Base-by-base conservation (phyloP, 1,140 invertebrate species). In the Portunus trituberculatus region DNA sequence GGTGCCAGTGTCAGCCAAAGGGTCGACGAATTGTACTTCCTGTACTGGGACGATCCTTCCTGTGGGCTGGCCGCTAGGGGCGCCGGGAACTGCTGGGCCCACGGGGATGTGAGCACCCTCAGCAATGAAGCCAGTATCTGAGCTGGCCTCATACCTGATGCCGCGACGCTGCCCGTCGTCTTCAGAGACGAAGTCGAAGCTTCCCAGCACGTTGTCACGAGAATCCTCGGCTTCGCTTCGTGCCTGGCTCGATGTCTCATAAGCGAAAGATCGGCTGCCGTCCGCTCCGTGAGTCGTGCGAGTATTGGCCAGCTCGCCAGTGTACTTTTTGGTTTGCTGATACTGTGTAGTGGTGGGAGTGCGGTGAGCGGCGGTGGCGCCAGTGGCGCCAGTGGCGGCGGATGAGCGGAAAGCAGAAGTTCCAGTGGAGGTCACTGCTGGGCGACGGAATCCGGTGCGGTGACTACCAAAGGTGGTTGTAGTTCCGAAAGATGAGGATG, bases 81-180 rank as follows among this genome's bases (percentile, higher is more conserved):
- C 96, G 31, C 96, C 96, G 28, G 96, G 96, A 31, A 96, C 96
- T n/a, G 52, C 88, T n/a, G 96, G 96, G 83, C 96, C 96, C 87
- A 96, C 95, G 32, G 96, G 96, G 45, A 96, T 91, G 93, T 96
- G 96, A 25, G 90, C 93, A 29, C 96, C 96, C 89, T 96, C 95
- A 31, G 96, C 95, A 67, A 96, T 96, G 82, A 96, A 96, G 25
- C 96, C 96, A 48, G 95, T 96, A n/a, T 59, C 90, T 31, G 95
- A 95, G n/a, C 96, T 92, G 45, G 96, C 96, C 52, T 96, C 95
- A 87, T 96, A 96, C 28, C 45, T n/a, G 0, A 96, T 94, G 31
- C 39, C 93, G 32, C 95, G 94, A 10, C 92, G 92, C 29, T 95
- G 39, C 32, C 92, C 93, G 83, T 95, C 96, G 88, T 96, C 96